Conservation (phyloP, 2,888 invertebrate species). For the Alloscopus bannaensis region DNA sequence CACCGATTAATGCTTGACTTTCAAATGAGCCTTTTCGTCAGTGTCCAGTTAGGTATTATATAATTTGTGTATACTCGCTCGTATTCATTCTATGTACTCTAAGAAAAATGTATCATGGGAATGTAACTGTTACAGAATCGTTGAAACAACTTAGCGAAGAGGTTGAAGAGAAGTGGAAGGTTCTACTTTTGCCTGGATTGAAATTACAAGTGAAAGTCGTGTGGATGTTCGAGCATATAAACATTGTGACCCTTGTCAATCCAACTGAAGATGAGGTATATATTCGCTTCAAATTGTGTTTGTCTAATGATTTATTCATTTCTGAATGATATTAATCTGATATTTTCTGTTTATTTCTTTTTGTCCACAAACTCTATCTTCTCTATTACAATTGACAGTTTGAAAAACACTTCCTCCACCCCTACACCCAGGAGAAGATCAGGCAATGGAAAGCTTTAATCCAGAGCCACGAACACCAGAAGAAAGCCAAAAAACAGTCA, state of each 20-base stretch:
- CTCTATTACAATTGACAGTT: slow-evolving; percentile 20
- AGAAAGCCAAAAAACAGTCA: slow-evolving; percentile 9
- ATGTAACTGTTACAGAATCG: no score
- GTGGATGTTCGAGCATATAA: slow-evolving; percentile 34
- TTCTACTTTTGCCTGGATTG: slow-evolving; percentile 24
- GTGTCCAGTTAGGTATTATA: slow-evolving; percentile 6
- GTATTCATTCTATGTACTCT: neutral
- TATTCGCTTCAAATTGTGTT: neutral
- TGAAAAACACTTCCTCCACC: slow-evolving; percentile 1
- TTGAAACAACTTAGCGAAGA: slow-evolving; percentile 28
- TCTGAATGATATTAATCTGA: neutral
- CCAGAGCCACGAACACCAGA: neutral
- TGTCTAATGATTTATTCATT: no score
- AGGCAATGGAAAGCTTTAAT: neutral
- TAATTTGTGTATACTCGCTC: neutral
- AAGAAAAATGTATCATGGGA: neutral
- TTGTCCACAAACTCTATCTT: slow-evolving; percentile 17
- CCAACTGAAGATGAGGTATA: slow-evolving; percentile 28
- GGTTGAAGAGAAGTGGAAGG: slow-evolving; percentile 42
- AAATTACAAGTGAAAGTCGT: slow-evolving; percentile 19
- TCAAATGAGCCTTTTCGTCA: slow-evolving; percentile 8
- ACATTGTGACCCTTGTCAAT: neutral
- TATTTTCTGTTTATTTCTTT: slow-evolving; percentile 7
- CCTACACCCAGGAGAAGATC: neutral
- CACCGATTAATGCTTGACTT: slow-evolving; percentile 30